Base-by-base conservation (phyloP, 2,888 invertebrate species). In the Patella depressa region DNA sequence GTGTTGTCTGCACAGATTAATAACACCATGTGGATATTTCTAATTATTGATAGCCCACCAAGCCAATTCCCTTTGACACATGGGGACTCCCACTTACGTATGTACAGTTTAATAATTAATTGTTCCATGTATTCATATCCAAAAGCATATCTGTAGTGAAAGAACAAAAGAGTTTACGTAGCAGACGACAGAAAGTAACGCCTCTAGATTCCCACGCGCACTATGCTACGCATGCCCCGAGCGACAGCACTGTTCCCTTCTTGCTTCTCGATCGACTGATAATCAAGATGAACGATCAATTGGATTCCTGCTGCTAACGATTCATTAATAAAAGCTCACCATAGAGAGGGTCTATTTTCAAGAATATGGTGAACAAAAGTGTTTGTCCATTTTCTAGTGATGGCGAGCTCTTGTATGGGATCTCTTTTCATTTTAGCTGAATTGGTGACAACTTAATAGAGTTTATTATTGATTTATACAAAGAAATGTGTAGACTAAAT, bases 231-330 rank as follows among this genome's bases (percentile, higher is more conserved):
- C 65, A 65, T 65, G 65, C 65, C 65, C 65, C 14, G 11, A 65
- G 65, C 19, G 14, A 65, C 19, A 65, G 24, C 24, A 2, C 45
- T 45, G 45, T 45, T 45, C 45, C 24, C 24, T 65, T 14, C 65
- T 65, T 24, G 24, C 65, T 65, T 65, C 65, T 12, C 65, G 19
- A 24, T 65, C 19, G 65, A 3, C 14, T 65, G 19, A 24, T 65
- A 65, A 65, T 65, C 65, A 65, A 65, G 65, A 65, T 65, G 65
- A 24, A 24, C 65, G 65, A 65, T 65, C 65, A 65, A 65, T 65
- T 65, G 65, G 24, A 65, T 65, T 65, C 65, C 19, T 65, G 65
- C 65, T 65, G 65, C 24, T 65, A 19, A 65, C 65, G 19, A 65
- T 65, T 65, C 65, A 65, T 65, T 65, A 65, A 65, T 65, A 65